Base-by-base conservation (phyloP, 53 echinoderm and acorn worm genomes). In the Paracentrotus lividus region DNA sequence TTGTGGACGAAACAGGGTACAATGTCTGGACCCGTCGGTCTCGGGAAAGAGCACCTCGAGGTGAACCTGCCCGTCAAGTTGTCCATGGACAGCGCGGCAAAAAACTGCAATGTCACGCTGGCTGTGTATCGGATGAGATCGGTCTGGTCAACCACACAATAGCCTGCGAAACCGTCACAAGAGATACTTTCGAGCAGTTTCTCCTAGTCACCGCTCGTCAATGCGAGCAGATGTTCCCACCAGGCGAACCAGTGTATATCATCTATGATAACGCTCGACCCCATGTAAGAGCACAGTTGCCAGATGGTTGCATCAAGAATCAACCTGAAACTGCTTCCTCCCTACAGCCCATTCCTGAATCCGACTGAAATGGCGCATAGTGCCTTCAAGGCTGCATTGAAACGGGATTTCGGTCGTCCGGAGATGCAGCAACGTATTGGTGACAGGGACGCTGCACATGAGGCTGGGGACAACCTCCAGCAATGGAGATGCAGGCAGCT, bases 281-380 rank as follows among this genome's bases (percentile, higher is more conserved):
- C 66, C 93, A 93, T 24, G 51, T 67, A 23, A 8, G 72, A 49
- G 68, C 93, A 67, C 86, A 76, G 86, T 87, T 66, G 53, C 86
- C 93, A 65, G 86, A 86, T 86, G 93, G 53, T 86, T 12, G 52
- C 86, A 85, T 87, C 87, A 53, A 33, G 53, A 49, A 93, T 93
- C 86, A 52, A 65, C 49, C 93, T 85, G 32, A 67, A 93, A 31
- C 55, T 12, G 67, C 29, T n/a, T 27, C 67, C 67, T 6, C 27
- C 67, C 26, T 34, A 42, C 43, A 40, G 90, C 16, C 81, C 94
- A 36, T 90, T 90, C 45, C 54, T 90, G 42, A 76, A 77, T 40
- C 94, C 89, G 14, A 55, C 55, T 20, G 55, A 55, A 55, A 55
- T 55, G 55, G 55, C 55, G 15, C 55, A 55, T 55, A 16, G 15